phyloP scores from a whole-genome alignment of 2,888 invertebrate species.

The Hirtodrosophila confusa region DNA sequence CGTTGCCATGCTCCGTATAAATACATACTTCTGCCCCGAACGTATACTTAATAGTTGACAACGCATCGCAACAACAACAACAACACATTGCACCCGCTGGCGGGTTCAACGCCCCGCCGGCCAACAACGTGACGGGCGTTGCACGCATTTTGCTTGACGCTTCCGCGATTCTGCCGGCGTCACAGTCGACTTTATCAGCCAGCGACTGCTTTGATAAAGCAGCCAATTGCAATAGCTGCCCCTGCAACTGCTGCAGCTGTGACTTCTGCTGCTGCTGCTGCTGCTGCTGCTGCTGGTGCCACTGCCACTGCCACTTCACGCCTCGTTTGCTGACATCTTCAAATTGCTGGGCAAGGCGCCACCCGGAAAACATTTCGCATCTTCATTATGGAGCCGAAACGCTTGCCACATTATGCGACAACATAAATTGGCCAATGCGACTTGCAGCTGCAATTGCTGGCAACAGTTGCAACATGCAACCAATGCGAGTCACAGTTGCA shows the following conservation, averaged over 20 bases:
- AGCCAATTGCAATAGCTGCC: conserved; percentile 46
- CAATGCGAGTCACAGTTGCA: too few relatives aligned
- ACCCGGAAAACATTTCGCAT: conserved; percentile 62
- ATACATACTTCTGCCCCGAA: conserved; percentile 14
- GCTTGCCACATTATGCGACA: conserved; percentile 51
- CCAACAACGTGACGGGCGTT: conserved; percentile 45
- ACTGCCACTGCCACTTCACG: conserved; percentile 48
- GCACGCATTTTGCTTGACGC: conserved; percentile 77
- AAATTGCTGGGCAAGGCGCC: conserved; percentile 49
- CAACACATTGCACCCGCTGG: conserved; percentile 17
- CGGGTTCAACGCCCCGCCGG: conserved; percentile 64
- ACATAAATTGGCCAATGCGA: conserved; percentile 42
- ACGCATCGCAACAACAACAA: conserved; percentile 37
- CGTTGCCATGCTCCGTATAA: conserved; percentile 51
- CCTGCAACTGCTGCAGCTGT: too few relatives aligned
- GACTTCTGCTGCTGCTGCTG: conserved; percentile 9
- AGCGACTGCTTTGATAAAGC: conserved; percentile 55
- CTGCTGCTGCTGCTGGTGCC: conserved; percentile 22
- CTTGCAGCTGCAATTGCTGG: conserved; percentile 10
- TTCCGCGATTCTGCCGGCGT: conserved; percentile 70
- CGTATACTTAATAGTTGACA: conserved; percentile 61
- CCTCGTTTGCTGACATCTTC: conserved; percentile 55
- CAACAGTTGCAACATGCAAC: too few relatives aligned
- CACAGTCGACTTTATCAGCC: conserved; percentile 48
- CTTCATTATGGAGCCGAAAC: conserved; percentile 33